Base-by-base conservation (phyloP, 2,113 vertebrate species). In the Labeo rohita region DNA sequence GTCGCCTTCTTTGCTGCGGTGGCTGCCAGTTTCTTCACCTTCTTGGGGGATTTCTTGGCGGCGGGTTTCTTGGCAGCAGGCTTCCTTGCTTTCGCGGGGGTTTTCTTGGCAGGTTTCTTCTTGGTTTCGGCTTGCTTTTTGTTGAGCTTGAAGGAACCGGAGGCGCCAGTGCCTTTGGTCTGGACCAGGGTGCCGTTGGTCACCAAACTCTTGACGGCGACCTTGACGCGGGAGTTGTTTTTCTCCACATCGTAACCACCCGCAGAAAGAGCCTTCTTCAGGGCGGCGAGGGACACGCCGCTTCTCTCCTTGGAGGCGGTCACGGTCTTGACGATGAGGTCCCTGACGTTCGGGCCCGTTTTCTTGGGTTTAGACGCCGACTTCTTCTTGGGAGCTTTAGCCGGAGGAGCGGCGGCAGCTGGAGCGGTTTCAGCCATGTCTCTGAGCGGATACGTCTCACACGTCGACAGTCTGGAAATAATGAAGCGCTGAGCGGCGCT, bases 251-350 rank as follows among this genome's bases (percentile, higher is more conserved):
- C 43, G 70, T 73, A 73, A 4, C 70, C 43, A 0, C 43, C 43
- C 3, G 70, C 70, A n/a, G 70, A 18, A 18, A 75, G 73, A n/a
- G 73, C 73, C 65, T 81, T 81, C 59, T 81, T 81, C 39, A 81
- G n/a, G 13, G 59, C 79, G 59, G 79, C 39, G 2, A 39, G 39
- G 21, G 59, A 49, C 5, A 81, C 59, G 39, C 59, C 59, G n/a
- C 39, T 81, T 18, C 79, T 65, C 79, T 81, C 79, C 39, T 81
- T 66, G 2, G 59, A 81, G 0, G 43, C 36, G 2, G 79, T 66
- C 9, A 81, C 79, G 13, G 43, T n/a, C 39, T 81, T 49, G n/a
- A 81, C 59, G n/a, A 81, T 23, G 4, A 81, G 36, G 2, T 81
- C 59, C 6, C 49, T 4, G 23, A 77, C 49, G 23, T 13, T 36